These are phyloP conservation scores for Himalopsyche japonica DNA, from an alignment of 2,888 invertebrate species.

Conservation along the genomic window DNA sequence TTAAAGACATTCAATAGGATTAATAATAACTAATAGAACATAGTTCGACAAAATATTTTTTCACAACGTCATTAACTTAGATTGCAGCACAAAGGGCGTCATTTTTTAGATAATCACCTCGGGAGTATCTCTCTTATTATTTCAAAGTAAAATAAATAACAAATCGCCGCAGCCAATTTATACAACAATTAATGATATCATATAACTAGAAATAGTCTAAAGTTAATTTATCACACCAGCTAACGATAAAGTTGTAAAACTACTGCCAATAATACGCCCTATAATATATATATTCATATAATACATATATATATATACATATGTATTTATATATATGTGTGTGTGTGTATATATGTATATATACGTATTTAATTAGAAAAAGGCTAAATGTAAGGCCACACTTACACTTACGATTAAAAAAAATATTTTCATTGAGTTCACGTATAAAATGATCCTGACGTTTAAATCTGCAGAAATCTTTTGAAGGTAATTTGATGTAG, in stretches of 20 bases:
- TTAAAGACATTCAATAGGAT: neutral
- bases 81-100: constrained; percentile 29
- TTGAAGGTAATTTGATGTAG: neutral
- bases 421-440: neutral
- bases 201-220: neutral
- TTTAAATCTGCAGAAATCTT: neutral
- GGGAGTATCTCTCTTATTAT: neutral
- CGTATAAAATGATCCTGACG: neutral
- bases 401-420: neutral
- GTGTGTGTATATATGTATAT: too few relatives aligned
- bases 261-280: constrained; percentile 35
- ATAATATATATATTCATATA: neutral
- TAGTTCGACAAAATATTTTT: constrained; percentile 33
- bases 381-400: neutral
- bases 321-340: too few relatives aligned
- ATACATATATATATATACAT: too few relatives aligned
- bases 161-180: neutral
- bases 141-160: neutral
- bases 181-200: neutral
- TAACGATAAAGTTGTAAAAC: constrained; percentile 30
- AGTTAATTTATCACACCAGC: constrained; percentile 30
- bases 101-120: constrained; percentile 5
- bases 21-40: constrained; percentile 16
- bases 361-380: constrained; percentile 12
- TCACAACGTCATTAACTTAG: constrained; percentile 23